Percentiles rank a stretch among this genome's conserved stretches.
Evolutionary conservation across 1,140 invertebrate genomes (phyloP).

Genomic region (Diabrotica virgifera): DNA sequence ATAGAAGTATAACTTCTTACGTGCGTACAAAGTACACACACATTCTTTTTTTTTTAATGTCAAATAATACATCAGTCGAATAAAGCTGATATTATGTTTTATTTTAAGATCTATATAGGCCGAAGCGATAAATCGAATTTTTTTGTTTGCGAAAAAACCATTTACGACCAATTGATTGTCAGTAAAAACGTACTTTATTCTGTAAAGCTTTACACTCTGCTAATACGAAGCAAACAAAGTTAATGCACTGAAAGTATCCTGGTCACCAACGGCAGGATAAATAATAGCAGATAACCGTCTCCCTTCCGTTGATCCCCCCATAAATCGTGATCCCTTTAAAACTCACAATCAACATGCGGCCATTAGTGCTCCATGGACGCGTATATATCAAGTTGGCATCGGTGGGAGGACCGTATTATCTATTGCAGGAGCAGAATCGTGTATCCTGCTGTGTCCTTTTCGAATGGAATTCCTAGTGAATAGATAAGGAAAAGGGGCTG

Average conservation of each 20-base stretch:
- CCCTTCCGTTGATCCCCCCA: conserved; percentile 38
- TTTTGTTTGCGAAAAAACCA: too few relatives aligned
- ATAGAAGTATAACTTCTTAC: too few relatives aligned
- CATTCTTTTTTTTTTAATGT: too few relatives aligned
- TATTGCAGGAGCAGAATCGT: conserved; percentile 31
- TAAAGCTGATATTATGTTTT: too few relatives aligned
- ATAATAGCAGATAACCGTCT: conserved; percentile 34
- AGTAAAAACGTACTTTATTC: background rate
- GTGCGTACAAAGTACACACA: too few relatives aligned
- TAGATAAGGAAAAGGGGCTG: conserved; percentile 13
- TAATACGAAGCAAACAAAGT: conserved; percentile 18
- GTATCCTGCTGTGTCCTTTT: conserved; percentile 30
- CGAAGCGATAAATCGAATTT: too few relatives aligned
- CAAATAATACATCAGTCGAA: too few relatives aligned
- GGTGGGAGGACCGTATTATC: conserved; percentile 38
- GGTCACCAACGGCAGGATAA: conserved; percentile 30
- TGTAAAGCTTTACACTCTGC: conserved; percentile 10
- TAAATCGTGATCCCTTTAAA: conserved; percentile 43
- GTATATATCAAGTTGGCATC: conserved; percentile 37
- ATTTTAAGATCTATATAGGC: too few relatives aligned
- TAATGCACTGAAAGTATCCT: conserved; percentile 41
- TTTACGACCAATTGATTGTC: background rate
- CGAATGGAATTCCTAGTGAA: conserved; percentile 1
- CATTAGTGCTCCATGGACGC: conserved; percentile 40
- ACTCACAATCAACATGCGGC: conserved; percentile 44